Percentiles rank a stretch among this genome's conserved stretches.
Conservation (phyloP, 2,888 invertebrate genomes). For the Lasioglossum zephyrum region DNA sequence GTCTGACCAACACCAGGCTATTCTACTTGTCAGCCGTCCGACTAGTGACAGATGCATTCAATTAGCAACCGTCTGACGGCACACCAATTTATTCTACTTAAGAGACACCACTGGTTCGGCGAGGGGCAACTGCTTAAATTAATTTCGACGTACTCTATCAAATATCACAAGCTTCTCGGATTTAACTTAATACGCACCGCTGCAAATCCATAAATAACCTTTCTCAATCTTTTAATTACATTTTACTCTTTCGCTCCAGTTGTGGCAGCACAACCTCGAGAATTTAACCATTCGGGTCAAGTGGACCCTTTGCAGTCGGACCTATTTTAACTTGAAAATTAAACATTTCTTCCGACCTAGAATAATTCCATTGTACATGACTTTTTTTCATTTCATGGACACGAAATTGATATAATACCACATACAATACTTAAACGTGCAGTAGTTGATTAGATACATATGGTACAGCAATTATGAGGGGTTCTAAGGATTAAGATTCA, state of each 20-base stretch:
- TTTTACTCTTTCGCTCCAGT: background rate
- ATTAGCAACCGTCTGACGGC: conserved; percentile 23
- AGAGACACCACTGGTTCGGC: background rate
- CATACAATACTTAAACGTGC: too few relatives aligned
- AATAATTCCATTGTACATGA: too few relatives aligned
- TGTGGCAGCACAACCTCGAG: background rate
- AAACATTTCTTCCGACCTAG: too few relatives aligned
- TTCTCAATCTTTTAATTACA: background rate
- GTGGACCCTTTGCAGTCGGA: too few relatives aligned
- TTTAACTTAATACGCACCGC: background rate
- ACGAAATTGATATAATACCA: too few relatives aligned
- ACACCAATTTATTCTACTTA: conserved; percentile 13
- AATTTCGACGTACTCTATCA: background rate
- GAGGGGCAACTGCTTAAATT: background rate
- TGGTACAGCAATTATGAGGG: too few relatives aligned
- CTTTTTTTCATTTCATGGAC: too few relatives aligned
- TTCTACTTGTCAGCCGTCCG: conserved; percentile 1
- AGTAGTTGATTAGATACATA: too few relatives aligned
- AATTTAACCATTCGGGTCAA: background rate
- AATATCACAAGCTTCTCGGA: background rate
- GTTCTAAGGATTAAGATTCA: too few relatives aligned
- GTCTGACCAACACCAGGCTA: conserved; percentile 5
- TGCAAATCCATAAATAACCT: background rate
- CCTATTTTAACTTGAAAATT: too few relatives aligned
- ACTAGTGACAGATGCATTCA: conserved; percentile 10